phyloP scores from a whole-genome alignment of 2,113 vertebrate genomes.

The Siniperca knerii region DNA sequence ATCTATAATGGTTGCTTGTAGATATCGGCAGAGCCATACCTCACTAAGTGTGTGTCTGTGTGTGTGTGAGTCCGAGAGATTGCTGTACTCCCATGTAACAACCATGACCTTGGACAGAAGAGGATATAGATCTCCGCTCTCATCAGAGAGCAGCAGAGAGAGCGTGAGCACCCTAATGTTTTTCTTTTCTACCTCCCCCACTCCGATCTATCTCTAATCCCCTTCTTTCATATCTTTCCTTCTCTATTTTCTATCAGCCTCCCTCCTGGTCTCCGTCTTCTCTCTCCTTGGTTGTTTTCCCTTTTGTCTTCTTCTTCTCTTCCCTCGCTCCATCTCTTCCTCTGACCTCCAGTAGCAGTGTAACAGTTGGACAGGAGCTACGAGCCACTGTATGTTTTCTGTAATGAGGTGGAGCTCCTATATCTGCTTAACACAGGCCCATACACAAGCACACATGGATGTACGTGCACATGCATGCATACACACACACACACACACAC shows the following conservation, averaged over 20 bases:
- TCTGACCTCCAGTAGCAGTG: slow-evolving; percentile 53
- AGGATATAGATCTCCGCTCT: slow-evolving; percentile 78
- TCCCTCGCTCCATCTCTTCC: slow-evolving; percentile 7
- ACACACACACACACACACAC: not conserved
- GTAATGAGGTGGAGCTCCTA: slow-evolving; percentile 56
- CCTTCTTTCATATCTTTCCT: slow-evolving; percentile 41
- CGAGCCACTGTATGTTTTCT: slow-evolving; percentile 43
- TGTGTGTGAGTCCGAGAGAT: slow-evolving; percentile 59
- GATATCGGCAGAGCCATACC: slow-evolving; percentile 79
- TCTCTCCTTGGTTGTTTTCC: slow-evolving; percentile 33
- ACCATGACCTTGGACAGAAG: slow-evolving; percentile 81
- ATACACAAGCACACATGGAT: not conserved
- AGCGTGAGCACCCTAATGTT: slow-evolving; percentile 41
- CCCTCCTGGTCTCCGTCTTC: slow-evolving; percentile 31
- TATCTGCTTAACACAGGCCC: slow-evolving; percentile 54
- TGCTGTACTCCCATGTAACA: slow-evolving; percentile 76
- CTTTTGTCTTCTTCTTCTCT: slow-evolving; percentile 1
- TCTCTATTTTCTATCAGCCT: slow-evolving; percentile 45
- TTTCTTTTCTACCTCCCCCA: slow-evolving; percentile 32
- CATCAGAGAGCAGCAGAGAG: slow-evolving; percentile 57
- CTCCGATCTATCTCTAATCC: slow-evolving; percentile 30
- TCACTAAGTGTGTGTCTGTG: slow-evolving; percentile 52
- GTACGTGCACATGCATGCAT: not conserved
- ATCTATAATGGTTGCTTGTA: slow-evolving; percentile 82
- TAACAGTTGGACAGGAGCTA: slow-evolving; percentile 36